Conservation (phyloP, 2,888 invertebrate genomes). For the Rhingia campestris region DNA sequence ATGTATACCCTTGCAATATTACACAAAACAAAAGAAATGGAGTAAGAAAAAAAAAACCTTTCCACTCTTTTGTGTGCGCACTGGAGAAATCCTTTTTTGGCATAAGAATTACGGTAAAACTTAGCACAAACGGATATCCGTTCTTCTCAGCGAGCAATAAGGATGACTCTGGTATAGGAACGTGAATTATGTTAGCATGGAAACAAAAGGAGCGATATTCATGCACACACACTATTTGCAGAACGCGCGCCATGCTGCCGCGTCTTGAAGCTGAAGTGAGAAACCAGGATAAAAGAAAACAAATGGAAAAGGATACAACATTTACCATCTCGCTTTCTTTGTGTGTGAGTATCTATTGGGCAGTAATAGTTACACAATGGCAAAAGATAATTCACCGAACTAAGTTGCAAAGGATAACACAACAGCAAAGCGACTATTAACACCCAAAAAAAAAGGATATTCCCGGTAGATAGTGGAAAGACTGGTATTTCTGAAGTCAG, state of each 20-base stretch:
- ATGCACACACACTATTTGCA: background rate
- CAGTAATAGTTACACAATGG: slow-evolving; percentile 25
- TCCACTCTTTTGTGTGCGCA: background rate
- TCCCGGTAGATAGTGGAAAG: slow-evolving; percentile 23
- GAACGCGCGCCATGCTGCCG: slow-evolving; percentile 36
- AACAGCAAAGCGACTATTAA: slow-evolving; percentile 2
- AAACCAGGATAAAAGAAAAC: slow-evolving; percentile 40
- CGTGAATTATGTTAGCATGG: slow-evolving; percentile 44
- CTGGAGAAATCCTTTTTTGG: slow-evolving; percentile 41
- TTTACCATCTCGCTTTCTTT: slow-evolving; percentile 5
- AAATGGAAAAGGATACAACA: background rate
- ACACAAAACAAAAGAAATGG: background rate
- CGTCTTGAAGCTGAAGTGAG: slow-evolving; percentile 34
- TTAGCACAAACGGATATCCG: slow-evolving; percentile 62
- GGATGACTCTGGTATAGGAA: slow-evolving; percentile 35
- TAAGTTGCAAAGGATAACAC: background rate
- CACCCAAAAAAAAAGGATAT: slow-evolving; percentile 32
- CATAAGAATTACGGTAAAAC: slow-evolving; percentile 56
- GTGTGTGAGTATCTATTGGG: slow-evolving; percentile 28
- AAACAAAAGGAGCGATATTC: slow-evolving; percentile 15
- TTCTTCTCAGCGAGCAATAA: slow-evolving; percentile 47
- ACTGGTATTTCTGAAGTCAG: slow-evolving; percentile 7
- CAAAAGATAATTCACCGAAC: slow-evolving; percentile 9
- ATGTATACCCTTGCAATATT: background rate
- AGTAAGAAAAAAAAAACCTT: slow-evolving; percentile 32